Conservation (phyloP, 2,113 vertebrate species). For the Thymallus thymallus region DNA sequence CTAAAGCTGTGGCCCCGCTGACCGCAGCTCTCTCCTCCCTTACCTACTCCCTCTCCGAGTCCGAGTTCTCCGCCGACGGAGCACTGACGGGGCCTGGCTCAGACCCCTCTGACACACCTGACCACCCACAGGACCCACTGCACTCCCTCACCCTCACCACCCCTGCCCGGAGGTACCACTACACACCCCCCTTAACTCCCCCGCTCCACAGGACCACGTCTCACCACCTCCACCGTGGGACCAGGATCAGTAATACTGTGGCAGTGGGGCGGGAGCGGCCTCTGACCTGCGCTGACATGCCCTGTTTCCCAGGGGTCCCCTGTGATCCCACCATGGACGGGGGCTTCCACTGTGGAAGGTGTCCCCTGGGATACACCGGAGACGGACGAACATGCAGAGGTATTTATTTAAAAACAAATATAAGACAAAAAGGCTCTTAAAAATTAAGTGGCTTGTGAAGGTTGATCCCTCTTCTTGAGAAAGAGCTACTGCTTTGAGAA, state of each 20-base stretch:
- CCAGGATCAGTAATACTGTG: not conserved
- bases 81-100: not conserved
- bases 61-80: conserved; percentile 47
- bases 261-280: not conserved
- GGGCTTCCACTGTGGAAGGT: conserved; percentile 69
- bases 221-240: conserved; percentile 2
- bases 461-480: too few species aligned
- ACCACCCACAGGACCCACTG: not conserved
- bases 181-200: not conserved
- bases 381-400: conserved; percentile 76
- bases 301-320: conserved; percentile 66
- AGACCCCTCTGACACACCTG: conserved; percentile 7
- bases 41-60: conserved; percentile 15
- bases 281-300: conserved; percentile 37
- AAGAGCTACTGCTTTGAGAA: too few species aligned
- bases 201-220: not conserved
- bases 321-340: conserved; percentile 43
- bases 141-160: conserved; percentile 15
- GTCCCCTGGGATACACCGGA: conserved; percentile 71
- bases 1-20: conserved; percentile 39
- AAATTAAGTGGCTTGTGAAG: too few species aligned
- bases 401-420: conserved; percentile 21
- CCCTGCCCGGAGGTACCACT: not conserved
- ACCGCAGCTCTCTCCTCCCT: conserved; percentile 44
- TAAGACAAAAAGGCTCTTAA: too few species aligned